Base-by-base conservation (phyloP, 2,888 invertebrate genomes). In the Noctua pronuba region DNA sequence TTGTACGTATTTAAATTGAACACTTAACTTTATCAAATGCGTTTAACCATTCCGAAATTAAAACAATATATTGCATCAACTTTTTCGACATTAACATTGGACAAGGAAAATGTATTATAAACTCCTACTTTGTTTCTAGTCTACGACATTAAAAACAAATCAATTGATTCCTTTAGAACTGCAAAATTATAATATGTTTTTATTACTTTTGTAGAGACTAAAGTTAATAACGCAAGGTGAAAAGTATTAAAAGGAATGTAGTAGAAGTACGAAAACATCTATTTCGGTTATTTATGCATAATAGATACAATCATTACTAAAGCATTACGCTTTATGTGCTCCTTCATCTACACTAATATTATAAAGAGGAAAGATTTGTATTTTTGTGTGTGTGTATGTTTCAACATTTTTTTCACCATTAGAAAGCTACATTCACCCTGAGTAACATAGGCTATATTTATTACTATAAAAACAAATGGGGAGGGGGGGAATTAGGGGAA, bases 1-100 rank as follows among this genome's bases (percentile, higher is more conserved):
- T 44, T n/a, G 41, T 28, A 71, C 67, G 28, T 62, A 67, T 83
- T 77, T 58, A 71, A 77, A 83, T 77, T 68, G 11, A 41, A 82
- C 11, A 52, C 18, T 68, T 64, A 60, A 44, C 64, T 65, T 31
- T 68, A 28, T 80, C 55, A 76, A 74, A 74, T 2, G 35, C 58
- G 10, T n/a, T 66, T 24, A 60, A 67, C 41, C n/a, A 67, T 77
- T 49, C 31, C 21, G 81, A 74, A 81, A 74, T 73, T 44, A 35
- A 65, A 80, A 73, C 58, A 79, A 28, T 49, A 24, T 73, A 73
- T 79, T 80, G 66, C 66, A 66, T n/a, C 66, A 79, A 67, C 21
- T 80, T 66, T 73, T 64, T 38, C 0, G 16, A 13, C 7, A 38
- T 64, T 16, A n/a, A 41, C 31, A 38, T 64, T 64, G n/a, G n/a